phyloP scores from a whole-genome alignment of 1,140 invertebrate species.

The Palaemon carinicauda region DNA sequence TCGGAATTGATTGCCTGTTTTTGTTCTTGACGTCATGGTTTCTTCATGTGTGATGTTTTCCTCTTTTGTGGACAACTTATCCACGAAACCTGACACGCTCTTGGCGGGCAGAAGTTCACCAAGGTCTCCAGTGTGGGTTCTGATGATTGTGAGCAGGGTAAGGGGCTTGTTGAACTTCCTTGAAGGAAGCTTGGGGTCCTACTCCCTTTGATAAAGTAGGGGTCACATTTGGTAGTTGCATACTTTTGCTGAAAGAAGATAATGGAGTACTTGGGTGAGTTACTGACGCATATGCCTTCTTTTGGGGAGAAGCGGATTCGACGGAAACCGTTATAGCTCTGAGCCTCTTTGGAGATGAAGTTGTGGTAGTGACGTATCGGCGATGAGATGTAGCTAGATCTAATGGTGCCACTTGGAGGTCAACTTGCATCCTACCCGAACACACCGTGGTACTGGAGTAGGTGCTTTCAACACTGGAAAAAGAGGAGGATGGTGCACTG shows the following conservation, averaged over 20 bases:
- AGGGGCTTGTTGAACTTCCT: neutral
- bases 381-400: slow-evolving; percentile 41
- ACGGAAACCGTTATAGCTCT: neutral
- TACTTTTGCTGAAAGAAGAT: too few relatives aligned
- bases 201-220: too few relatives aligned
- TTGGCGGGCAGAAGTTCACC: neutral
- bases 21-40: too few relatives aligned
- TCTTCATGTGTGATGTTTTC: too few relatives aligned
- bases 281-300: too few relatives aligned
- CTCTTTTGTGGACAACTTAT: too few relatives aligned
- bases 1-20: too few relatives aligned
- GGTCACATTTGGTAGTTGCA: too few relatives aligned
- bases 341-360: neutral
- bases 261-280: too few relatives aligned
- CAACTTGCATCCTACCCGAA: neutral
- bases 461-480: neutral
- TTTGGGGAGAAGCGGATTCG: neutral
- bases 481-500: neutral
- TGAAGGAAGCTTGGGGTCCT: neutral
- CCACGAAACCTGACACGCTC: too few relatives aligned
- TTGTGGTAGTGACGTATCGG: neutral
- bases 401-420: slow-evolving; percentile 34
- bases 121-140: slow-evolving; percentile 48
- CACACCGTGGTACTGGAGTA: neutral
- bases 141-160: slow-evolving; percentile 26